Evolutionary conservation across 2,113 vertebrate species (phyloP), one percentile per base, ranked within the genome.

Genomic region (Cyphotilapia sp.): DNA sequence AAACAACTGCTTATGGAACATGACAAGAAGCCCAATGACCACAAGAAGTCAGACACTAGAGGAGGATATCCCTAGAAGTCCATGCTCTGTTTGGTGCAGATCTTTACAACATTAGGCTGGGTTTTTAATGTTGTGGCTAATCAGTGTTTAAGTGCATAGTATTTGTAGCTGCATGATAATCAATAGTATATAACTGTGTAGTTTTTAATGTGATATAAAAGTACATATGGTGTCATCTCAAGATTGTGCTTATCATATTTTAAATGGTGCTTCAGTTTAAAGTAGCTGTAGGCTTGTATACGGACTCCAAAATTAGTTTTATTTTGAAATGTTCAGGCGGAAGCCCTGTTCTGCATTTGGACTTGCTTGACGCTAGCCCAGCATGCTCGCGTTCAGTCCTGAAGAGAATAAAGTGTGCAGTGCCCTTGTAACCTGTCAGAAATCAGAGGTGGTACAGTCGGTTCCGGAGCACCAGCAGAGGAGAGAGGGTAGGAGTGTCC

Each of bases 251-350:
- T 16, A 29, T 57, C 12, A 42, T 78, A 11, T 31, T 83, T 24
- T 31, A 42, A 76, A 12, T 35, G 33, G 22, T n/a, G 9, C 35
- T 61, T 59, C 2, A 14, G 47, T 83, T 61, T 49, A 42, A 29
- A n/a, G 9, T 5, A 27, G 27, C 16, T 13, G 17, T 47, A 29
- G 56, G 27, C 29, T n/a, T 53, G 24, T 31, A 45, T 47, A 10
- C 9, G 49, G 4, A 8, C 61, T 6, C 45, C 42, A 78, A 49
- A 51, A 19, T 11, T 29, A 3, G 7, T 17, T 85, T 91, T 93
- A 94, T 84, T 89, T 87, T 92, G 90, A 84, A 93, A 92, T 4
- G 4, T 2, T 1, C 1, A 1, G 16, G 51, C 88, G 91, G 95
- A 95, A 82, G 54, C 10, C 2, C 0, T 4, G 5, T 4, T 9